A percentile compares a stretch with the other conserved stretches of the same genome.
These are phyloP conservation scores for Grammomys dolichurus DNA, from an alignment of 2,113 vertebrate species.

Conservation along the genomic window DNA sequence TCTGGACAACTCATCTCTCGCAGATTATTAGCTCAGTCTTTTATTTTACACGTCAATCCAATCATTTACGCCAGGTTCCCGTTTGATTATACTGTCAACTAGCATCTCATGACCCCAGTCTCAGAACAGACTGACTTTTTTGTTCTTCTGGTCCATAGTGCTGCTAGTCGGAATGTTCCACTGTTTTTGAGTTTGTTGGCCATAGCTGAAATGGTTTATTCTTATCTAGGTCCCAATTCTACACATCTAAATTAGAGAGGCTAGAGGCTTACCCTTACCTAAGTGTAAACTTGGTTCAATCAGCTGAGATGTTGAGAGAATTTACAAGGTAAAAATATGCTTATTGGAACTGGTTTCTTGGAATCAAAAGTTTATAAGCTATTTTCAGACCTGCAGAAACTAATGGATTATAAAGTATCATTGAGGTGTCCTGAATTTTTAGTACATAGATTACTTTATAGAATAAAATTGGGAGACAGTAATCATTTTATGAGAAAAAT, in stretches of 20 bases:
- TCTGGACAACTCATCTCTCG: no score
- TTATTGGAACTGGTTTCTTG: neutral
- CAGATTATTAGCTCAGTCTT: no score
- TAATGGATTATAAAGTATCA: neutral
- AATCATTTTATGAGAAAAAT: neutral
- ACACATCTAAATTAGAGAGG: neutral
- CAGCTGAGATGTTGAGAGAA: neutral
- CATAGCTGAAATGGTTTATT: neutral
- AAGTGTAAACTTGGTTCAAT: neutral
- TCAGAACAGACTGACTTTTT: neutral
- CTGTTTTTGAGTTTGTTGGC: neutral
- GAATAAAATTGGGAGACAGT: neutral
- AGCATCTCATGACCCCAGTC: no score
- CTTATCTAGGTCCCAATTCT: neutral
- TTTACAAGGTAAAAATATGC: neutral
- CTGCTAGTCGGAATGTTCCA: neutral
- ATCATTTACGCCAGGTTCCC: no score
- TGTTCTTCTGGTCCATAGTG: neutral
- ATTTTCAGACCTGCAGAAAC: neutral
- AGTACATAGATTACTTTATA: neutral
- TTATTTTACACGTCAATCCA: no score
- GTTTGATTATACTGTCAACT: no score
- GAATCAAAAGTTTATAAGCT: neutral
- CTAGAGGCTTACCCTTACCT: neutral
- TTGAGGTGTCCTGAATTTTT: neutral